These are phyloP conservation scores for Perccottus glenii DNA, from an alignment of 2,113 vertebrate species.

Conservation along the genomic window DNA sequence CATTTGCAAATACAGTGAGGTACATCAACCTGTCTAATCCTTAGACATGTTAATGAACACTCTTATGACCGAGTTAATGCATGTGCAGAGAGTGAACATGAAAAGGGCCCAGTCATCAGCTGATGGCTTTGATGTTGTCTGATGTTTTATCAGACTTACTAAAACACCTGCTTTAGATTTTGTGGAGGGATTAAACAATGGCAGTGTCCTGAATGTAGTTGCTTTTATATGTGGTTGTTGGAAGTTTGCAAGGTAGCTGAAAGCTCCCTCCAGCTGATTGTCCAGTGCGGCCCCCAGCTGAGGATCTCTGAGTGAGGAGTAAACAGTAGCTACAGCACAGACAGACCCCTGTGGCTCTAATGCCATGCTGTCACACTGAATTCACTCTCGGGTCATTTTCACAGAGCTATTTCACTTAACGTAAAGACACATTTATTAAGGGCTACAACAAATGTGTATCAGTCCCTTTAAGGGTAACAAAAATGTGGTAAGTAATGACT, in stretches of 20 bases:
- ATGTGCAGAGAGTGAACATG: slow-evolving; percentile 24
- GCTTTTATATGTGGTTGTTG: not conserved
- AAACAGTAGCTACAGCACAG: slow-evolving; percentile 6
- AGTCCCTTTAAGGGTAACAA: not conserved
- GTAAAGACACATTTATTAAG: not conserved
- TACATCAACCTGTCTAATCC: no score
- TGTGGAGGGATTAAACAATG: slow-evolving; percentile 23
- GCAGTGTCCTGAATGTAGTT: not conserved
- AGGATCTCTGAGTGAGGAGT: not conserved
- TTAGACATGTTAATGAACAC: slow-evolving; percentile 8
- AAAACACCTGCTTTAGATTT: not conserved
- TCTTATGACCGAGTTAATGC: not conserved
- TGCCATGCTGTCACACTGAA: slow-evolving; percentile 31
- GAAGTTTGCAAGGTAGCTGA: not conserved
- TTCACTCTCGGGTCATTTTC: not conserved
- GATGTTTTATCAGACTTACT: slow-evolving; percentile 38
- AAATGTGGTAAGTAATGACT: not conserved
- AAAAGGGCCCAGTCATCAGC: slow-evolving; percentile 19
- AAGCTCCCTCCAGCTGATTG: not conserved
- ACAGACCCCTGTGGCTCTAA: slow-evolving; percentile 29
- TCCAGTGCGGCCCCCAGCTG: not conserved
- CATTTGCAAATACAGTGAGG: not conserved
- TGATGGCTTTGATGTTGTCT: slow-evolving; percentile 40
- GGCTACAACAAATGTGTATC: not conserved
- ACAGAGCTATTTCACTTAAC: not conserved